phyloP scores from a whole-genome alignment of 2,797 vertebrate species.

The Zenarchopterus dispar region DNA sequence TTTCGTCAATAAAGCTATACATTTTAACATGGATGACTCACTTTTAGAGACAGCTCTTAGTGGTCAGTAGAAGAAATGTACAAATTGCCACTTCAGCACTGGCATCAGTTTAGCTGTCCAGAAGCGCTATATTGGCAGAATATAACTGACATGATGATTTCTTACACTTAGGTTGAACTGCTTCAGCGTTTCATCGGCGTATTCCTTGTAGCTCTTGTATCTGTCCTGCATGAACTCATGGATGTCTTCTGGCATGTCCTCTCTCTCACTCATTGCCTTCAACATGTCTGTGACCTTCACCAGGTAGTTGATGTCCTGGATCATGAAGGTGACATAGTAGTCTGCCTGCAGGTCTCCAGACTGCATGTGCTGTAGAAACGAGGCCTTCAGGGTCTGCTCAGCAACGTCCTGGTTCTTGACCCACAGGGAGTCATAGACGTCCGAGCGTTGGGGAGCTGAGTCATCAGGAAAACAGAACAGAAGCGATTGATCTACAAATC shows the following conservation, averaged over 20 bases:
- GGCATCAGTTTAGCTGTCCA: too few relatives aligned
- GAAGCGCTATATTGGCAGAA: too few relatives aligned
- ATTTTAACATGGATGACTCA: too few relatives aligned
- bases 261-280: not conserved
- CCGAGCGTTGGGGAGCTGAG: not conserved
- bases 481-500: too few relatives aligned
- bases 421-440: not conserved
- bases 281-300: not conserved
- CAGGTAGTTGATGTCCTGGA: conserved; percentile 19
- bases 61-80: too few relatives aligned
- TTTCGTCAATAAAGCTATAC: too few relatives aligned
- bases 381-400: not conserved
- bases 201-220: not conserved
- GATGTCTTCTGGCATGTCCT: not conserved
- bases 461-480: too few relatives aligned
- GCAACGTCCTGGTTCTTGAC: not conserved
- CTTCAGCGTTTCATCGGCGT: not conserved
- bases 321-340: conserved; percentile 7
- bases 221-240: not conserved
- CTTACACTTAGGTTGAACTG: conserved; percentile 9
- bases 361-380: conserved; percentile 7
- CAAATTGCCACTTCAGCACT: too few relatives aligned
- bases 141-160: not conserved
- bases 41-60: too few relatives aligned
- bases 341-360: conserved; percentile 2